phyloP scores from a whole-genome alignment of 1,140 invertebrate genomes.

The Leptinotarsa defecta region DNA sequence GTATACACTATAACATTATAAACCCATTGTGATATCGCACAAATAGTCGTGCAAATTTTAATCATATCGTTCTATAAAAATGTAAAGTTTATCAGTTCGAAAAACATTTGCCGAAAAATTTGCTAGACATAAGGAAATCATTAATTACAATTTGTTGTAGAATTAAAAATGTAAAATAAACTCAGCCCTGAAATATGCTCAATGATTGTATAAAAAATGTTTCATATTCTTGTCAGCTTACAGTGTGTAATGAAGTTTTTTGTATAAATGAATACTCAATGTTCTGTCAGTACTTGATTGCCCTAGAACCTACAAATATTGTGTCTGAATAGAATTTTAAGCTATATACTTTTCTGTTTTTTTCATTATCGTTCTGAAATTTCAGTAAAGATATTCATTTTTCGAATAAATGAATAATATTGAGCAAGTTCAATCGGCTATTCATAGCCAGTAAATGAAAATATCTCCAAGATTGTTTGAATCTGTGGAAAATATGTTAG shows the following conservation, averaged over 20 bases:
- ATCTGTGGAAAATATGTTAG: too few relatives aligned
- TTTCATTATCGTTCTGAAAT: too few relatives aligned
- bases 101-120: slow-evolving; percentile 23
- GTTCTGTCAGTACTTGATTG: too few relatives aligned
- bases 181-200: slow-evolving; percentile 31
- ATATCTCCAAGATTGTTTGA: too few relatives aligned
- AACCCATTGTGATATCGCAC: slow-evolving; percentile 46
- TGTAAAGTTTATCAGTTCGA: slow-evolving; percentile 24
- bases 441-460: too few relatives aligned
- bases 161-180: slow-evolving; percentile 23
- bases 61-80: slow-evolving; percentile 42
- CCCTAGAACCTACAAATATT: too few relatives aligned
- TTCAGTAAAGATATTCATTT: too few relatives aligned
- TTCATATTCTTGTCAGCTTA: background rate
- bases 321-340: too few relatives aligned
- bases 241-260: background rate
- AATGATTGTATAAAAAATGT: slow-evolving; percentile 28
- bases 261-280: background rate
- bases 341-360: too few relatives aligned
- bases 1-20: slow-evolving; percentile 19
- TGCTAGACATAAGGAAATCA: slow-evolving; percentile 24
- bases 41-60: slow-evolving; percentile 40
- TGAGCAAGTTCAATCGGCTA: too few relatives aligned
- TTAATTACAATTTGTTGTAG: slow-evolving; percentile 16
- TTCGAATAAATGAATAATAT: too few relatives aligned